Conservation (phyloP, 2,888 invertebrate species). For the Abrostola tripartita region DNA sequence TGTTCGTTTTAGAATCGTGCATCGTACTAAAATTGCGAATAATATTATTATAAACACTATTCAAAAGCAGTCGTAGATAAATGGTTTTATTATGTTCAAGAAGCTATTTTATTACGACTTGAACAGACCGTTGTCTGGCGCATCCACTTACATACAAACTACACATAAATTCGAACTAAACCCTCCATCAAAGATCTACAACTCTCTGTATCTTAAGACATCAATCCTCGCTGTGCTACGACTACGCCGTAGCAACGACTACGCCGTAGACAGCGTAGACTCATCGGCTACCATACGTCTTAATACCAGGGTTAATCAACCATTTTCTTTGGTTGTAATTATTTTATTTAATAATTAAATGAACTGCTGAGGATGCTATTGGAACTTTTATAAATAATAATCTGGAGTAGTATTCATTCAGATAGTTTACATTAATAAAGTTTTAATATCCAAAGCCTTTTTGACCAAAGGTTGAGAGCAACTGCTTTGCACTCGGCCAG, state of each 20-base stretch:
- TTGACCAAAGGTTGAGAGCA: constrained; percentile 13
- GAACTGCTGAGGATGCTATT: no score
- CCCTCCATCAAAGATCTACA: constrained; percentile 23
- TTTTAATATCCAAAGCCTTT: neutral
- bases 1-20: neutral
- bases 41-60: no score
- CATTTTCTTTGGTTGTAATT: neutral
- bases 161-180: constrained; percentile 2
- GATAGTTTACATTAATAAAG: neutral
- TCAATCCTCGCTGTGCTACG: constrained; percentile 29
- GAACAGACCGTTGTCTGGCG: neutral
- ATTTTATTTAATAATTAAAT: no score
- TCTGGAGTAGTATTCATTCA: neutral
- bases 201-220: constrained; percentile 29
- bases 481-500: constrained; percentile 28
- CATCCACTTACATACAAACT: neutral
- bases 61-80: neutral
- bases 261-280: constrained; percentile 40
- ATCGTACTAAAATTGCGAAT: neutral
- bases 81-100: neutral
- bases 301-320: constrained; percentile 20
- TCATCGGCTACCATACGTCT: constrained; percentile 33
- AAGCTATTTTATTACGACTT: neutral
- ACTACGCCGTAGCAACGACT: constrained; percentile 32
- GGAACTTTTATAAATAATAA: neutral